Conservation (phyloP, 2,113 vertebrate genomes). For the Plecotus auritus region DNA sequence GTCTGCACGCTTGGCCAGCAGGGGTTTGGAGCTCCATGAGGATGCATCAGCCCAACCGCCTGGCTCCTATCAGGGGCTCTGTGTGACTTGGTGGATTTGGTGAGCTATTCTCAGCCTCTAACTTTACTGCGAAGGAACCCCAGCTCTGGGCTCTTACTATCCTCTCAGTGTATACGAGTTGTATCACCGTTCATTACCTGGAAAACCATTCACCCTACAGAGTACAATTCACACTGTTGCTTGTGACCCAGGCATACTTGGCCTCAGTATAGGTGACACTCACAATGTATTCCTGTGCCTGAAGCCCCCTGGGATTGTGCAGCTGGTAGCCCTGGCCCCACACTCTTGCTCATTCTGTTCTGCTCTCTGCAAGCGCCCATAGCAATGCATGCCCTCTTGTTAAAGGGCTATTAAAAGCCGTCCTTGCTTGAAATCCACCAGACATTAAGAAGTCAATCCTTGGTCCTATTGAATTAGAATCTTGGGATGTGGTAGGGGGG, state of each 20-base stretch:
- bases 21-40: background rate
- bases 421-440: background rate
- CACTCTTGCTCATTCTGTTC: background rate
- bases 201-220: background rate
- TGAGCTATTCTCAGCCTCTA: background rate
- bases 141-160: background rate
- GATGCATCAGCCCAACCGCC: background rate
- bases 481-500: too few species aligned
- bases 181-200: background rate
- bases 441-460: background rate
- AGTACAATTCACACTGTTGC: background rate
- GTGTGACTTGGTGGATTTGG: background rate
- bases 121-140: background rate
- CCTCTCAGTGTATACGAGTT: background rate
- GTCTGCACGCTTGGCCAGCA: background rate
- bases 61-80: background rate
- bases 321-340: background rate
- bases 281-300: background rate
- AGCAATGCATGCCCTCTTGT: background rate
- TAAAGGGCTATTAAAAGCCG: background rate
- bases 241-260: too few species aligned
- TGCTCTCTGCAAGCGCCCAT: background rate
- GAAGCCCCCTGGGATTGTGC: background rate
- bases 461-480: background rate
- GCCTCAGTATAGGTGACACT: background rate